Evolutionary conservation across 64 coral and sea anemone genomes (phyloP), one percentile per base, ranked within the genome.

Genomic region (Acropora tenuis): DNA sequence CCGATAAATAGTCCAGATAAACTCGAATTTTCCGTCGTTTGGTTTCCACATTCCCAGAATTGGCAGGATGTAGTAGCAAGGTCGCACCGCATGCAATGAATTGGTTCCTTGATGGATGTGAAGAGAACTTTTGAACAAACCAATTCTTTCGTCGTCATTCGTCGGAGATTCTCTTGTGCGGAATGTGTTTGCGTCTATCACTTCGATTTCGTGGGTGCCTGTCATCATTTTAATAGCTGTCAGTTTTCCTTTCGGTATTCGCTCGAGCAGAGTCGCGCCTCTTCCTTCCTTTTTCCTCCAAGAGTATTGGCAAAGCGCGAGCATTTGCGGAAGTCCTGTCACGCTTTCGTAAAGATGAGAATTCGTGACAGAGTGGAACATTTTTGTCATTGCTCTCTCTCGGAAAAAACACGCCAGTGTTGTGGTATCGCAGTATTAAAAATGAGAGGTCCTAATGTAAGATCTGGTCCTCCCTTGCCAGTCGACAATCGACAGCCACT

Each of bases 1-100:
- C 2, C 76, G 63, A 73, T 94, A 94, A 61, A 87, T 48, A 3
- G 50, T 40, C 93, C 93, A 94, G 8, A n/a, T 43, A 1, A 91
- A 59, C 47, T 86, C 58, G 41, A 75, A 94, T 45, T 77, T 77
- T 41, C 74, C 75, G 73, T 80, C 46, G 12, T 8, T 18, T 2
- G 88, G 93, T 50, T 87, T 94, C 93, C 93, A 94, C 74, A 90
- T 66, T 47, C 93, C 93, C 1, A 94, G 88, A 48, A 94, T 16
- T 75, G 79, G 88, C 9, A 94, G 50, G 5, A 89, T 43, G 30
- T 80, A 86, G 57, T 75, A 73, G 19, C 92, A 94, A 3, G 92
- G 92, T 41, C 92, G 68, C 61, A 89, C 12, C 1, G 88, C 87
- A 18, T 50, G 4, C 59, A 53, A 16, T 19, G 73, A 83, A 52